phyloP scores from a whole-genome alignment of 2,888 invertebrate species.

The Agonopterix heracliana region DNA sequence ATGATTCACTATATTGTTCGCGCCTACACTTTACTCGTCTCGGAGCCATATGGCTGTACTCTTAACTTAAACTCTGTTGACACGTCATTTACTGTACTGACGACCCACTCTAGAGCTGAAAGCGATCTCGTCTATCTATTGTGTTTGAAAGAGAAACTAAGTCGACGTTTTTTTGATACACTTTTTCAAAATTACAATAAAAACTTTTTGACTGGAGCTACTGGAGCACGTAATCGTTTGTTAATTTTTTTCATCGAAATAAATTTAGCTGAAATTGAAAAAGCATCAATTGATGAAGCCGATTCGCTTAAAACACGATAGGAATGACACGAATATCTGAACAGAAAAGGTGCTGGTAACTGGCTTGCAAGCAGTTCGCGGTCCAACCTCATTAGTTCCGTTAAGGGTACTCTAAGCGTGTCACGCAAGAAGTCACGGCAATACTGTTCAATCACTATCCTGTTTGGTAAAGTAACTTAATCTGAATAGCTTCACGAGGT shows the following conservation, averaged over 20 bases:
- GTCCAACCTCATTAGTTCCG: conserved; percentile 48
- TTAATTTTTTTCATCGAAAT: too few relatives aligned
- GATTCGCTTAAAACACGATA: background rate
- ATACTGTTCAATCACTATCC: too few relatives aligned
- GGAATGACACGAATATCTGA: conserved; percentile 35
- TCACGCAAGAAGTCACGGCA: conserved; percentile 19
- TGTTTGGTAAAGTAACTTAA: too few relatives aligned
- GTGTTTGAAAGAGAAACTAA: conserved; percentile 20
- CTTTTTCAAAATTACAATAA: background rate
- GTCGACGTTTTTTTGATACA: conserved; percentile 17
- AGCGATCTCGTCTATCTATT: conserved; percentile 31
- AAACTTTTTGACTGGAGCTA: too few relatives aligned
- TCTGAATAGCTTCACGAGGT: too few relatives aligned
- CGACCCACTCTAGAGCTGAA: conserved; percentile 37
- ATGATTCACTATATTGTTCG: conserved; percentile 62
- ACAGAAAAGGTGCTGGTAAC: conserved; percentile 32
- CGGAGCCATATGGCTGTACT: conserved; percentile 31
- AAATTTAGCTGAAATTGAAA: too few relatives aligned
- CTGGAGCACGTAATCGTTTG: too few relatives aligned
- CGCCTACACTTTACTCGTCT: conserved; percentile 38
- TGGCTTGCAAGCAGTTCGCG: conserved; percentile 22
- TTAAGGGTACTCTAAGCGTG: conserved; percentile 42
- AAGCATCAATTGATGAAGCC: too few relatives aligned
- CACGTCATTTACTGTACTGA: conserved; percentile 7
- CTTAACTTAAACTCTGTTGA: conserved; percentile 26